Evolutionary conservation across 2,888 invertebrate genomes (phyloP).

Genomic region (Plebejus anna): DNA sequence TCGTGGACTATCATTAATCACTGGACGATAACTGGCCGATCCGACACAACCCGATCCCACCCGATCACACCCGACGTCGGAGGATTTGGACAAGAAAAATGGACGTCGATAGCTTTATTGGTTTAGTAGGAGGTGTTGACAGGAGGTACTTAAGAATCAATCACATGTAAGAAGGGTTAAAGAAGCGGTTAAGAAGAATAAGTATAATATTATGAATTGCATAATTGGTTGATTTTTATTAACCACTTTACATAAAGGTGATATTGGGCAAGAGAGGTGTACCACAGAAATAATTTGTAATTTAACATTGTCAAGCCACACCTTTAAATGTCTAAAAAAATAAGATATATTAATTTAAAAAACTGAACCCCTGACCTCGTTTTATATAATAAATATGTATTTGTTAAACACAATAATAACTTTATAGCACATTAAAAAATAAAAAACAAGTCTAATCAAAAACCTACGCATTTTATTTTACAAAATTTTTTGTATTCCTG

Average conservation of each 20-base stretch:
- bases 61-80: constrained; percentile 49
- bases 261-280: no score
- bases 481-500: neutral
- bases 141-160: neutral
- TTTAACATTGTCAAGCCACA: no score
- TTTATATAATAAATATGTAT: no score
- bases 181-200: neutral
- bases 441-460: neutral
- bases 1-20: constrained; percentile 61
- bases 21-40: constrained; percentile 54
- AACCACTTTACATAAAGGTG: no score
- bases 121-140: constrained; percentile 8
- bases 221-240: no score
- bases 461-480: neutral
- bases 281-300: no score
- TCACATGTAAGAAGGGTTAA: constrained; percentile 34
- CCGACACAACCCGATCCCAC: constrained; percentile 38
- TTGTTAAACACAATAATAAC: no score
- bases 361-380: no score
- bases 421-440: neutral
- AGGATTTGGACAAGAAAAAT: constrained; percentile 66
- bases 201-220: no score
- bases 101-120: constrained; percentile 44
- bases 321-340: no score
- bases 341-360: no score